These are phyloP conservation scores for Ictidomys tridecemlineatus DNA, from an alignment of 2,113 vertebrate genomes.

Conservation along the genomic window DNA sequence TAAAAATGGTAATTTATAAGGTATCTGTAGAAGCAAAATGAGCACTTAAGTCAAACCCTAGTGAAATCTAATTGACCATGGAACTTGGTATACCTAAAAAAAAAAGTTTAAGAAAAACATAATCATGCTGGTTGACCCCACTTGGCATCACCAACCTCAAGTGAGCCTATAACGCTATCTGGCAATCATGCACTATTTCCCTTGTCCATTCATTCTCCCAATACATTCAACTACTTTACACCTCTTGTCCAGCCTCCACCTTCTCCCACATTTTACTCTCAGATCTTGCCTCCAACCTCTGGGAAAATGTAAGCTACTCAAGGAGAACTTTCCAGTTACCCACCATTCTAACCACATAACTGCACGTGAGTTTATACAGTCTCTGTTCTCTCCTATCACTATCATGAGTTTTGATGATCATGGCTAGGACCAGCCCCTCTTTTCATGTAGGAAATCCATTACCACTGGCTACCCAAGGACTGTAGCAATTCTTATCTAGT, in stretches of 20 bases:
- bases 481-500: background rate
- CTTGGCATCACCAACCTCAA: background rate
- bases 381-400: background rate
- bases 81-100: background rate
- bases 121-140: background rate
- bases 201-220: background rate
- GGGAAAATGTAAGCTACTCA: background rate
- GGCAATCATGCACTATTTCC: background rate
- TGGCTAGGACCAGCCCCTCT: background rate
- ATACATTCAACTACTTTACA: background rate
- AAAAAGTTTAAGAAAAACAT: background rate
- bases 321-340: background rate
- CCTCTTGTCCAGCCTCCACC: background rate
- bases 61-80: conserved; percentile 27
- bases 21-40: conserved; percentile 18
- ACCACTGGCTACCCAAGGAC: background rate
- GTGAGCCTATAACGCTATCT: background rate
- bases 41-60: background rate
- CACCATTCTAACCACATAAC: background rate
- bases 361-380: background rate
- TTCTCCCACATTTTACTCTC: background rate
- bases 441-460: background rate
- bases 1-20: background rate
- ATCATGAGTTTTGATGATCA: background rate
- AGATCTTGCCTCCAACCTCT: background rate